These are phyloP conservation scores for Serilophus lunatus DNA, from an alignment of 2,113 vertebrate genomes.

Conservation along the genomic window DNA sequence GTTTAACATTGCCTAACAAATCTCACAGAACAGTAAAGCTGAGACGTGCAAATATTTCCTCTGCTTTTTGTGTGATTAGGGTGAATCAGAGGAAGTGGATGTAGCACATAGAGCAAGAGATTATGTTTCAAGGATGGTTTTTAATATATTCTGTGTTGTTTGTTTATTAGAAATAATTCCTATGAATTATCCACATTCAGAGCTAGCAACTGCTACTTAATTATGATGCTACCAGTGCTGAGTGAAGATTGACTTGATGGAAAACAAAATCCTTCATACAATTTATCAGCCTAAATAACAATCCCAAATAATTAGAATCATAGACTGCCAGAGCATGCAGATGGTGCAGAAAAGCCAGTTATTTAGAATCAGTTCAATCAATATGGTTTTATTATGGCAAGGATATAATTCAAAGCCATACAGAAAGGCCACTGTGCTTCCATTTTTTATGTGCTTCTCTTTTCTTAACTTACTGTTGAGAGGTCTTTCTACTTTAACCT, in stretches of 20 bases:
- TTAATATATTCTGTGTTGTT: neutral
- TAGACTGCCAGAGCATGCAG: conserved; percentile 4
- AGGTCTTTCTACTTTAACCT: conserved; percentile 10
- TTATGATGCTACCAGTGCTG: conserved; percentile 1
- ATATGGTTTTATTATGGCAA: conserved; percentile 11
- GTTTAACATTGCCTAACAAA: neutral
- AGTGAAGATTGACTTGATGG: neutral
- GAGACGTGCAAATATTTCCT: neutral
- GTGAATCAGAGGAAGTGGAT: neutral
- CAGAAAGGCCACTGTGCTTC: neutral
- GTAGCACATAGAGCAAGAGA: neutral
- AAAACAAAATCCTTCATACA: conserved; percentile 34
- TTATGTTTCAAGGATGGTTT: neutral
- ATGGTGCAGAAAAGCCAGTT: conserved; percentile 8
- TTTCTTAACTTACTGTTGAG: neutral
- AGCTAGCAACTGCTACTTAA: conserved; percentile 14
- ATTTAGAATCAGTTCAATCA: neutral
- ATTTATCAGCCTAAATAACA: conserved; percentile 22
- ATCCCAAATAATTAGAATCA: neutral
- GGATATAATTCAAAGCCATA: neutral
- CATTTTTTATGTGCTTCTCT: neutral
- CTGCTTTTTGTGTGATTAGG: neutral
- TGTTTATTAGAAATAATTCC: conserved; percentile 44
- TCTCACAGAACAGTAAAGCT: neutral
- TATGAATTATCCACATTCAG: conserved; percentile 25